A percentile compares a stretch with the other conserved stretches of the same genome.
phyloP scores from a whole-genome alignment of 2,888 invertebrate genomes.

The Plagodis pulveraria region DNA sequence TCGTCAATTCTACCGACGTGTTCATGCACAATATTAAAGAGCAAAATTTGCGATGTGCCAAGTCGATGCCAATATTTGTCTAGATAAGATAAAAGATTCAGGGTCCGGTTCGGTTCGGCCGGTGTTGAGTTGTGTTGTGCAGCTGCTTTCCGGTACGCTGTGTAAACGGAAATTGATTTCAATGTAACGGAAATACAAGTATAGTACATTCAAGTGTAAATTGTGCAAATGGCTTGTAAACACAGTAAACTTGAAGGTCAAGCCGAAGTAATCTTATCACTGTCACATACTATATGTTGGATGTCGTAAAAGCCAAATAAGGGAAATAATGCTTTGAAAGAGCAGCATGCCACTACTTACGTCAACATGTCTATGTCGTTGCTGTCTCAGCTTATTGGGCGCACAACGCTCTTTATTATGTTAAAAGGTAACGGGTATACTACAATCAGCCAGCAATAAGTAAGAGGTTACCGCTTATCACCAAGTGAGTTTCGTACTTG shows the following conservation, averaged over 20 bases:
- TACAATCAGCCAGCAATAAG: no score
- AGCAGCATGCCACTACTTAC: no score
- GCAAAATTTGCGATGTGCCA: constrained; percentile 61
- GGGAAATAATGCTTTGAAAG: no score
- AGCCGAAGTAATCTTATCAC: no score
- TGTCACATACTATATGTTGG: no score
- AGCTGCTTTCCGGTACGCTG: constrained; percentile 49
- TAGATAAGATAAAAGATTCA: constrained; percentile 68
- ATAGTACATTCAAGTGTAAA: constrained; percentile 15
- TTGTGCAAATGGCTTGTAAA: not conserved
- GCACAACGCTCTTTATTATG: no score
- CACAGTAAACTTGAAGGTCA: not conserved
- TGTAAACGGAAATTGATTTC: constrained; percentile 36
- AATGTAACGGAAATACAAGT: constrained; percentile 18
- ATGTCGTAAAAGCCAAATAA: no score
- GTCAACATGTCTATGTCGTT: no score
- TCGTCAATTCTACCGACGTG: constrained; percentile 35
- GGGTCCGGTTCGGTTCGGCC: constrained; percentile 49
- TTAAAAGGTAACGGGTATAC: no score
- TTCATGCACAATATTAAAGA: constrained; percentile 38
- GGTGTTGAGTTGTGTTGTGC: constrained; percentile 44
- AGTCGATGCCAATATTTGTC: constrained; percentile 67
- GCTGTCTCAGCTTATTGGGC: no score
- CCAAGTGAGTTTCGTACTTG: no score
- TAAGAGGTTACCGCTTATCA: not conserved